These are phyloP conservation scores for Xenentodon cancila DNA, from an alignment of 2,797 vertebrate genomes.

Conservation along the genomic window DNA sequence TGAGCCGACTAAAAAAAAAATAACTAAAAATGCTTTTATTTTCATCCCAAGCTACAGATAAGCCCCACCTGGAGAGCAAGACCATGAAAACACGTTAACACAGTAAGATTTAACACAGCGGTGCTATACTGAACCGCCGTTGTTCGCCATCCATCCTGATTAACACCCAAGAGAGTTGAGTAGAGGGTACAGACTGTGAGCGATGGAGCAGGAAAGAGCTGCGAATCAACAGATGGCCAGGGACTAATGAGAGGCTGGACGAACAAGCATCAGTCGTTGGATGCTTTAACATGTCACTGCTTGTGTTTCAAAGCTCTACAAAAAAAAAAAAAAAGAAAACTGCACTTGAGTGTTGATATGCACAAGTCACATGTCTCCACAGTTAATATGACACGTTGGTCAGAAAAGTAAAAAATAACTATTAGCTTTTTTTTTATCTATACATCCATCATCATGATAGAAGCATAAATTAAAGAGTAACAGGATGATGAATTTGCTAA, in stretches of 20 bases:
- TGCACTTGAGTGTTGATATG: background rate
- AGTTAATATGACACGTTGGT: no score
- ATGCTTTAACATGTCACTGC: background rate
- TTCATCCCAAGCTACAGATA: background rate
- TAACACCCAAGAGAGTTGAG: conserved; percentile 22
- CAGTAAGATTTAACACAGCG: conserved; percentile 25
- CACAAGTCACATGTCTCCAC: background rate
- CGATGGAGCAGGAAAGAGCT: conserved; percentile 15
- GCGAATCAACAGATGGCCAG: conserved; percentile 49
- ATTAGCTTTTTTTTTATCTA: no score
- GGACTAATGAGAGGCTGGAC: conserved; percentile 32
- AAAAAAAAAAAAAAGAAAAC: background rate
- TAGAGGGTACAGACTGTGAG: conserved; percentile 9
- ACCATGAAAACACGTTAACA: background rate
- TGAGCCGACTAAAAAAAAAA: background rate
- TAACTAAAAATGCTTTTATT: conserved; percentile 13
- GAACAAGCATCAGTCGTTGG: background rate
- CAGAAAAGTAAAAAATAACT: no score
- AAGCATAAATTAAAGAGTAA: no score
- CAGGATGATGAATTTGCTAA: no score
- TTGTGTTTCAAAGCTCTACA: no score
- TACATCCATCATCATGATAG: no score
- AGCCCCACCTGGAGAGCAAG: conserved; percentile 6
- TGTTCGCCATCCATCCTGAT: conserved; percentile 49
- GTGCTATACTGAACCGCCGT: conserved; percentile 9